Base-by-base conservation (phyloP, 2,113 vertebrate genomes). In the Pomatorhinus ruficollis region DNA sequence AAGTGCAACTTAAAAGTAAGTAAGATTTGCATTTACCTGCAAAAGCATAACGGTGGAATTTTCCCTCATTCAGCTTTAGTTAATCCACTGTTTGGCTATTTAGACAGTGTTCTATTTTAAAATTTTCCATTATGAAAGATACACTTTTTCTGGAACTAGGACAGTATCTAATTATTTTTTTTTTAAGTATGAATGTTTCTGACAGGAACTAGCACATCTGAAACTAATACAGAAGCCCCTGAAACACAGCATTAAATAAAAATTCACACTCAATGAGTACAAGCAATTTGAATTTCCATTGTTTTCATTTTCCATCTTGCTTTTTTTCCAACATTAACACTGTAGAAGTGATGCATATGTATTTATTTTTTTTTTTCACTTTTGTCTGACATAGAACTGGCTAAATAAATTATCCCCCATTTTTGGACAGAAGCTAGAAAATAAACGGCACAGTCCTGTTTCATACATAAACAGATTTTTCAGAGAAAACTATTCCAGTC, bases 171-270 rank as follows among this genome's bases (percentile, higher is more conserved):
- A 6, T 78, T 59, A 79, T 50, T 60, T 64, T 83, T 57, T 35
- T 10, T 50, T 50, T 15, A 27, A 94, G 50, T 44, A 76, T 42
- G 39, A 88, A 54, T 39, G 70, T 61, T 87, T 91, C 88, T 61
- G 69, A 79, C 70, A 96, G 87, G 88, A 92, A 94, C 53, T 54
- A 63, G 70, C 74, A 97, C 86, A 96, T 80, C 80, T 95, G 93
- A 97, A 92, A 87, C 71, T 78, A 94, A 94, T 88, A 92, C 1
- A 92, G 71, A 96, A 91, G 25, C 23, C 39, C 27, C 24, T 49
- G 44, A 86, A 92, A 90, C 56, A 81, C 74, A 71, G 45, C 15
- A 54, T 65, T 91, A 87, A 95, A 94, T 70, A 94, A 94, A 80
- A 94, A 95, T 40, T 44, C 83, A 80, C n/a, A 37, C 22, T 60